Evolutionary conservation across 1,140 invertebrate genomes (phyloP), one percentile per base, ranked within the genome.

Genomic region (Drosophila lowei): DNA sequence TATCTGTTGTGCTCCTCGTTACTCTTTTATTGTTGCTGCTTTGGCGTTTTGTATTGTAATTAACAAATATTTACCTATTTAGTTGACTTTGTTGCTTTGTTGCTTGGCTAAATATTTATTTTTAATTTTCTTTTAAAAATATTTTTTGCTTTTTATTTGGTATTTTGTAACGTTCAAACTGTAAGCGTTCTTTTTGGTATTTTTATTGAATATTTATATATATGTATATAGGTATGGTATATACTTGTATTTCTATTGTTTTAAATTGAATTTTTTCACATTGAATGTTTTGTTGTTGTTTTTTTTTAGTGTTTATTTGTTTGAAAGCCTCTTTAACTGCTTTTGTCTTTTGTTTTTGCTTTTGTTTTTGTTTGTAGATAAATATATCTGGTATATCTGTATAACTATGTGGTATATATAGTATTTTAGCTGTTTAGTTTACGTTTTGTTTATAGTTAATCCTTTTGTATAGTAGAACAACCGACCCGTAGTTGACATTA

Each of bases 21-120:
- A 52, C 49, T 67, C 11, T 67, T 8, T 66, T 23, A 56, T 55
- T 58, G 55, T 67, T 48, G 53, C 34, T 34, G 47, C 44, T 57
- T 70, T 74, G 48, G 44, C 38, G 58, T 25, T 67, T 56, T 62
- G 48, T 52, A 38, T 68, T 43, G 18, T 68, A 62, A 57, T 70
- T 75, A 74, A 79, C 75, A 60, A 78, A 77, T 83, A 83, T 80
- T 80, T 77, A 52, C 58, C 46, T 77, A 52, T 54, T 46, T 60
- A 44, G 53, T 75, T 75, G 42, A 56, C 55, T 56, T 59, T 63
- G 28, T 72, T 46, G 46, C 52, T 50, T 3, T 23, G 23, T 23
- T 38, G 34, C 3, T 38, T 38, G 34, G 11, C 60, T 61, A 60
- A 68, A 63, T 55, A 48, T 53, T 61, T 64, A 60, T 43, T 38